Conservation (phyloP, 1,140 invertebrate species). For the Penaeus indicus region DNA sequence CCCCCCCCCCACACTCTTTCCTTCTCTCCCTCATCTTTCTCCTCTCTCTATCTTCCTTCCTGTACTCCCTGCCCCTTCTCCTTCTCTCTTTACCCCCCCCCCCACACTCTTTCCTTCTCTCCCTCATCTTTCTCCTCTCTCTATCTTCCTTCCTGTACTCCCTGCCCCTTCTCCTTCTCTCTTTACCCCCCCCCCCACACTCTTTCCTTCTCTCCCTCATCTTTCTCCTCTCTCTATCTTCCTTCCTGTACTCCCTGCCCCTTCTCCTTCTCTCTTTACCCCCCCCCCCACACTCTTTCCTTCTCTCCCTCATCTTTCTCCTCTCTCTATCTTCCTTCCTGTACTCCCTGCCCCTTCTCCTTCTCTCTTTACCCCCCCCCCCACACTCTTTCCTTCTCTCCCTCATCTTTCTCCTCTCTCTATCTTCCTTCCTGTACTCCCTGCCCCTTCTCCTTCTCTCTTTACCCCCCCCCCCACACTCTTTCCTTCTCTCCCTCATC, state of each 20-base stretch:
- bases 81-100: too few relatives aligned
- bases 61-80: too few relatives aligned
- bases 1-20: background rate
- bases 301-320: too few relatives aligned
- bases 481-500: background rate
- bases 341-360: background rate
- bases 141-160: too few relatives aligned
- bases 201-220: conserved; percentile 2
- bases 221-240: conserved; percentile 23
- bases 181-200: background rate
- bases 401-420: too few relatives aligned
- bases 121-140: too few relatives aligned
- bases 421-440: background rate
- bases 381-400: background rate
- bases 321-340: too few relatives aligned
- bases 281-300: too few relatives aligned
- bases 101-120: too few relatives aligned
- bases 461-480: background rate
- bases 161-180: too few relatives aligned
- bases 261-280: background rate
- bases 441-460: background rate
- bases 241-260: background rate
- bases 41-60: too few relatives aligned
- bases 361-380: background rate
- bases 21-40: too few relatives aligned